Percentiles rank a stretch among this genome's conserved stretches.
phyloP scores from a whole-genome alignment of 2,888 invertebrate species.

The Spisula solida region DNA sequence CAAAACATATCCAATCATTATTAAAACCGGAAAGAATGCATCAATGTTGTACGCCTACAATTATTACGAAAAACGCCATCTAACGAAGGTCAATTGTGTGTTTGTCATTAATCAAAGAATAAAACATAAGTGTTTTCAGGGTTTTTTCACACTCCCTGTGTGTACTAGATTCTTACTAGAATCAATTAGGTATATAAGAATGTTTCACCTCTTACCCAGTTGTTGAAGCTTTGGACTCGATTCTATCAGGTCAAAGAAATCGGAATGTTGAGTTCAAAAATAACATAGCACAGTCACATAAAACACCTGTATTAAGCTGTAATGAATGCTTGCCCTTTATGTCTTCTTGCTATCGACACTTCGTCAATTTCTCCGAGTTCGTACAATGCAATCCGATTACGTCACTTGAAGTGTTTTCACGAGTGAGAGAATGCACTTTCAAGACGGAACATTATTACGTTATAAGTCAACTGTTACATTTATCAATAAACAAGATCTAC shows the following conservation, averaged over 20 bases:
- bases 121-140: background rate
- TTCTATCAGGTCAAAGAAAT: background rate
- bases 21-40: background rate
- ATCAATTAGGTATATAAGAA: background rate
- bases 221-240: background rate
- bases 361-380: background rate
- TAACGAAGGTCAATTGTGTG: background rate
- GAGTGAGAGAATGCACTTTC: background rate
- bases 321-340: background rate
- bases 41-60: background rate
- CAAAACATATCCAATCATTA: background rate
- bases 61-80: background rate
- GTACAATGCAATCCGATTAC: background rate
- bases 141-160: background rate
- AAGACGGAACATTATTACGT: background rate
- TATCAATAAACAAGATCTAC: background rate
- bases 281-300: background rate
- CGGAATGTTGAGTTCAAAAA: background rate
- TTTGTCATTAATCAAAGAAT: background rate
- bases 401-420: conserved; percentile 9
- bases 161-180: background rate
- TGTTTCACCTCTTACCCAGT: background rate
- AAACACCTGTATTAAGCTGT: background rate
- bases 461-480: background rate
- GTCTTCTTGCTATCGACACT: background rate